These are phyloP conservation scores for Metellina segmentata DNA, from an alignment of 2,888 invertebrate species.

Conservation along the genomic window DNA sequence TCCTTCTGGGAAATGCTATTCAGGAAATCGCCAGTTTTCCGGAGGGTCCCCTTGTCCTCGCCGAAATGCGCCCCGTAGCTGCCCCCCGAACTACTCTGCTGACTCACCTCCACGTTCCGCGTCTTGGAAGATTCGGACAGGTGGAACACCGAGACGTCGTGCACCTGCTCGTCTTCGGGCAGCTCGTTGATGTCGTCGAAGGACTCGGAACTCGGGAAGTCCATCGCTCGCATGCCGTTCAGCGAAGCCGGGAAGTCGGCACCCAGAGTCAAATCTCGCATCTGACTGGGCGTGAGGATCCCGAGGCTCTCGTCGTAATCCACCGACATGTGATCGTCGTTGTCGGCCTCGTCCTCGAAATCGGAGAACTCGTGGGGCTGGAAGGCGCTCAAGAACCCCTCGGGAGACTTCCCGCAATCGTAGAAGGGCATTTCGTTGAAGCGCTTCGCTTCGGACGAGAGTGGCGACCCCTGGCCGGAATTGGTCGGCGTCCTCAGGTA, in stretches of 20 bases:
- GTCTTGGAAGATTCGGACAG: conserved; percentile 40
- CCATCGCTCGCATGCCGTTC: conserved; percentile 46
- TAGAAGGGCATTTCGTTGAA: conserved; percentile 51
- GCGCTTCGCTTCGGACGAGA: conserved; percentile 42
- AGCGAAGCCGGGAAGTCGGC: conserved; percentile 56
- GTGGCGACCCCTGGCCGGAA: conserved; percentile 48
- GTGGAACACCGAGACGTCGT: conserved; percentile 62
- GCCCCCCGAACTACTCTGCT: conserved; percentile 19
- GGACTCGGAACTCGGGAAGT: conserved; percentile 73
- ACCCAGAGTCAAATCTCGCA: conserved; percentile 87
- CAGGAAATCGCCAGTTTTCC: conserved; percentile 53
- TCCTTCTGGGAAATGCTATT: conserved; percentile 65
- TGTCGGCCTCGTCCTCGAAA: conserved; percentile 65
- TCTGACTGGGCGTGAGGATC: conserved; percentile 93
- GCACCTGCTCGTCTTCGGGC: conserved; percentile 74
- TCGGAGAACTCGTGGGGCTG: conserved; percentile 55
- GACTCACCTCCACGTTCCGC: conserved; percentile 39
- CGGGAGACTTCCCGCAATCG: conserved; percentile 41
- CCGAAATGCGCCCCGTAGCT: background rate
- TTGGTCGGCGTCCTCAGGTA: conserved; percentile 57
- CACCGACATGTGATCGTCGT: conserved; percentile 86
- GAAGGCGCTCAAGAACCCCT: conserved; percentile 32
- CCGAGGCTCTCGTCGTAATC: conserved; percentile 91
- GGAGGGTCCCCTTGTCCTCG: conserved; percentile 38
- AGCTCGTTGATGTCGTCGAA: conserved; percentile 76